Evolutionary conservation across 2,888 invertebrate genomes (phyloP).

Genomic region (Thymelicus acteon): DNA sequence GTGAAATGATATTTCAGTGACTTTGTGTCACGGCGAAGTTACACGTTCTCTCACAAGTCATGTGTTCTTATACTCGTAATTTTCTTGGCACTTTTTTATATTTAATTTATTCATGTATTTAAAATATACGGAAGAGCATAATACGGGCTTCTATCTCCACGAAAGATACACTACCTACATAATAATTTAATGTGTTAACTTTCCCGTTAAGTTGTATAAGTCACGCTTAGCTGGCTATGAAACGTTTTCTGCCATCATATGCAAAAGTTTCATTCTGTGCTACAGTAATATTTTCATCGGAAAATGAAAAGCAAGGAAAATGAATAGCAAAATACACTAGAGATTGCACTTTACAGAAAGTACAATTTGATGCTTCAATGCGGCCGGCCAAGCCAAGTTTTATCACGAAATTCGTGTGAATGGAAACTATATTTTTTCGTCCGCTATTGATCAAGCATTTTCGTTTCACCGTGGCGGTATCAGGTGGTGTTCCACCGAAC

Average conservation of each 20-base stretch:
- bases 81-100: too few species aligned
- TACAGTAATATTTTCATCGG: slow-evolving; percentile 1
- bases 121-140: too few species aligned
- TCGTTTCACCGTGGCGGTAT: slow-evolving; percentile 16
- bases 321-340: slow-evolving; percentile 14
- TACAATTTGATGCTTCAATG: slow-evolving; percentile 22
- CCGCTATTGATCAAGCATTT: slow-evolving; percentile 21
- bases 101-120: too few species aligned
- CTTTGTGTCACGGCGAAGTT: too few species aligned
- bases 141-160: too few species aligned
- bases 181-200: background rate
- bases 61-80: too few species aligned
- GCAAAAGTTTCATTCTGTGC: background rate
- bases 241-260: background rate
- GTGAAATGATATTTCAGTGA: too few species aligned
- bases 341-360: slow-evolving; percentile 16
- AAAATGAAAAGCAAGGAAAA: slow-evolving; percentile 5
- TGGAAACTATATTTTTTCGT: slow-evolving; percentile 20
- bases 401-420: slow-evolving; percentile 1
- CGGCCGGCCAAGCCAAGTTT: slow-evolving; percentile 6
- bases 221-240: slow-evolving; percentile 5
- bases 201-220: background rate
- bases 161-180: background rate
- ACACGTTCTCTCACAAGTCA: too few species aligned
- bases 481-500: slow-evolving; percentile 29